phyloP scores from a whole-genome alignment of 2,797 vertebrate species.

The Sciurus carolinensis region DNA sequence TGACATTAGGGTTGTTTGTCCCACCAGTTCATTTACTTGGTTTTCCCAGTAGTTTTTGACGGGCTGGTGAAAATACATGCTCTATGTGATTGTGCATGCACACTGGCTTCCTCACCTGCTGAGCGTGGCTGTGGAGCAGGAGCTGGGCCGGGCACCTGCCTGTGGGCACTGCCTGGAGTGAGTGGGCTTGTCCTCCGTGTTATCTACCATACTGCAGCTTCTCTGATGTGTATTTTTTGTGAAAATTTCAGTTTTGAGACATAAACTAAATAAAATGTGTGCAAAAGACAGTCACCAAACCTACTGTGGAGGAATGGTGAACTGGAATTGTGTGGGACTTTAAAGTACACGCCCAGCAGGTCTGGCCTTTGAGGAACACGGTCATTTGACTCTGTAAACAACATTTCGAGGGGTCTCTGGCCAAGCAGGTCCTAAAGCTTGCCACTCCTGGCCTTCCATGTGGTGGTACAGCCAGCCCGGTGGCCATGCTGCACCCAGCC shows the following conservation, averaged over 20 bases:
- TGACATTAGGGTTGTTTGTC: background rate
- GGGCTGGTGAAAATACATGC: background rate
- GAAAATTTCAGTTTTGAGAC: background rate
- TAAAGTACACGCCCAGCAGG: background rate
- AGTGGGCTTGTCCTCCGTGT: background rate
- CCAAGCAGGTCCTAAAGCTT: background rate
- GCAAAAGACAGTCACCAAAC: background rate
- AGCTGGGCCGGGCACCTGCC: background rate
- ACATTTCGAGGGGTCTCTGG: background rate
- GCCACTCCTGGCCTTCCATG: background rate
- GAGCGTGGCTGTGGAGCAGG: background rate
- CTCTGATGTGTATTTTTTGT: background rate
- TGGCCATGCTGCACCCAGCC: too few relatives aligned
- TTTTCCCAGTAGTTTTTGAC: background rate
- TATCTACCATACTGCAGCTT: background rate
- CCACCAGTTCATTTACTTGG: background rate
- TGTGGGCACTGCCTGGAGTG: too few relatives aligned
- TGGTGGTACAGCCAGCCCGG: accelerated
- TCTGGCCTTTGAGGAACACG: background rate
- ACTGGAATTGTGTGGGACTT: background rate
- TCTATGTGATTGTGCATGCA: background rate
- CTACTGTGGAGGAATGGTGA: background rate
- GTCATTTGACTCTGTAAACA: background rate
- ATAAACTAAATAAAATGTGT: background rate
- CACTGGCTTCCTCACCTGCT: background rate